phyloP scores from a whole-genome alignment of 2,797 vertebrate genomes.

The Pipistrellus kuhlii region DNA sequence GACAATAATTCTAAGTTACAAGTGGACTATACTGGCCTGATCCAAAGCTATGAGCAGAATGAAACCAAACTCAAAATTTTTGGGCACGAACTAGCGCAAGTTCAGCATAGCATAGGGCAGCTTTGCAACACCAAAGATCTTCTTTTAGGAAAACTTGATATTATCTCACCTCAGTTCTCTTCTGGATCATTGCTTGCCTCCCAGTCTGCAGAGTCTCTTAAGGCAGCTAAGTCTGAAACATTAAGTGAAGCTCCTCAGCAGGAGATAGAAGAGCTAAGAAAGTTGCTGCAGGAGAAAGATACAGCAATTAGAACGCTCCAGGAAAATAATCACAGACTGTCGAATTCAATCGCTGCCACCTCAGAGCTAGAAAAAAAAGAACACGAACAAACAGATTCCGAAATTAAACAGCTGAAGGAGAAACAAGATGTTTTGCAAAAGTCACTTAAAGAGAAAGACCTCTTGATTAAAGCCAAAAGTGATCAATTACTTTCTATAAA shows the following conservation, averaged over 20 bases:
- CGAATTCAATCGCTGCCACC: conserved; percentile 90
- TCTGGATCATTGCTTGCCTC: background rate
- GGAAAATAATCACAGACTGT: conserved; percentile 95
- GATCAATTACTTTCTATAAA: conserved; percentile 94
- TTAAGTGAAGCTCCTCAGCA: conserved; percentile 80
- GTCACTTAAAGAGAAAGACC: conserved; percentile 95
- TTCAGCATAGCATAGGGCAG: conserved; percentile 95
- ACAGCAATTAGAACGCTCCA: conserved; percentile 92
- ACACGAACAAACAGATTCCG: conserved; percentile 89
- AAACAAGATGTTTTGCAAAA: conserved; percentile 92
- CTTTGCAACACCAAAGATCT: conserved; percentile 95
- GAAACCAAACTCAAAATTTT: conserved; percentile 93
- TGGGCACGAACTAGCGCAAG: conserved; percentile 94
- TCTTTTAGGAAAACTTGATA: conserved; percentile 93
- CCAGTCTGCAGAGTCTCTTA: conserved; percentile 62
- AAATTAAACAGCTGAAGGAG: conserved; percentile 89
- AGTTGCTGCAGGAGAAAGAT: conserved; percentile 92
- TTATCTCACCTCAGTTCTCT: conserved; percentile 86
- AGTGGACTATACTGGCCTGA: conserved; percentile 93
- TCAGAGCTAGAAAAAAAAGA: conserved; percentile 91
- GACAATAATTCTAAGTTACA: conserved; percentile 94
- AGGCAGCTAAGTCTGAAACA: background rate
- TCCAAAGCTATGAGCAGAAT: conserved; percentile 97
- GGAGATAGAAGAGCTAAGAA: conserved; percentile 88
- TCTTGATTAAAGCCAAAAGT: conserved; percentile 97